These are phyloP conservation scores for Caenorhabditis doughertyi DNA, from an alignment of 2,888 invertebrate genomes.

Conservation along the genomic window DNA sequence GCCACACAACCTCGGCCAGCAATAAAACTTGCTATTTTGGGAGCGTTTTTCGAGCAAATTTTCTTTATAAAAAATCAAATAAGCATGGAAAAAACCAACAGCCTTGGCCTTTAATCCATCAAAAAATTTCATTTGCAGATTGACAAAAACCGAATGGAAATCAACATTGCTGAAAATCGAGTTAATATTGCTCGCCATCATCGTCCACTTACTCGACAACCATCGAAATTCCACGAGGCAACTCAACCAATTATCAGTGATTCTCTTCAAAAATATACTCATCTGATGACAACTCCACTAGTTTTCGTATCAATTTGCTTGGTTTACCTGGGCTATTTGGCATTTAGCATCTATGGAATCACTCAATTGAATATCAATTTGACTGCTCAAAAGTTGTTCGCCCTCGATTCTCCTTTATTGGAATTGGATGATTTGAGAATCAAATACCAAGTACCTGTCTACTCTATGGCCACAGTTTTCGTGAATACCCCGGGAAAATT, in stretches of 20 bases:
- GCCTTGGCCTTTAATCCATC: no score
- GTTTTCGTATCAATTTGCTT: constrained; percentile 76
- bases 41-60: no score
- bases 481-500: constrained; percentile 77
- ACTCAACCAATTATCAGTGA: constrained; percentile 79
- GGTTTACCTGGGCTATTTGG: constrained; percentile 77
- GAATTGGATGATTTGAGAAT: constrained; percentile 69
- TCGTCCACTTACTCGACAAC: constrained; percentile 73
- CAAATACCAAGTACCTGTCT: constrained; percentile 80
- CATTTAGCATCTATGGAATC: constrained; percentile 79
- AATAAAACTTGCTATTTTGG: no score
- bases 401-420: constrained; percentile 78
- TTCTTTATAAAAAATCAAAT: background rate
- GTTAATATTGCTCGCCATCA: constrained; percentile 72
- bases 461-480: constrained; percentile 74
- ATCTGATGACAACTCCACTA: constrained; percentile 70
- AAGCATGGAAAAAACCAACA: no score
- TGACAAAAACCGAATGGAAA: constrained; percentile 71
- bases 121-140: constrained; percentile 1
- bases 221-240: constrained; percentile 81
- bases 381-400: constrained; percentile 79
- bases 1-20: no score
- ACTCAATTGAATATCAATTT: constrained; percentile 79
- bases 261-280: constrained; percentile 71
- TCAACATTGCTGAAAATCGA: constrained; percentile 72